phyloP scores from a whole-genome alignment of 2,888 invertebrate species.

The Orgyia antiqua region DNA sequence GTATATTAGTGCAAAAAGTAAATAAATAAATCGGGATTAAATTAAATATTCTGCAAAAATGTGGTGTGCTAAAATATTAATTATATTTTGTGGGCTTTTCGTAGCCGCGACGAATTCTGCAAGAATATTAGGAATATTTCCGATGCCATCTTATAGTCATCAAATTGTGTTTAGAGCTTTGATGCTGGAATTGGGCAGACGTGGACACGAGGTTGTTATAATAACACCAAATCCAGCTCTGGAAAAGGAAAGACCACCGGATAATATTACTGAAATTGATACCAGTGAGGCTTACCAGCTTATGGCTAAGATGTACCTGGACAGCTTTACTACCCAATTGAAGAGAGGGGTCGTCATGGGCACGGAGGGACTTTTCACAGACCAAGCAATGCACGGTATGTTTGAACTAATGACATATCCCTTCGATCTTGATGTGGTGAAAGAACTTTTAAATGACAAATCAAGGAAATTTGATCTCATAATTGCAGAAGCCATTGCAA shows the following conservation, averaged over 20 bases:
- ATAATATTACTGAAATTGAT: conserved; percentile 15
- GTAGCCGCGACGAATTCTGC: conserved; percentile 17
- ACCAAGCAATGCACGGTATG: conserved; percentile 2
- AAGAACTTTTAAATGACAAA: conserved; percentile 23
- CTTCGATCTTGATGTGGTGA: conserved; percentile 15
- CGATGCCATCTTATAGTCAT: conserved; percentile 42
- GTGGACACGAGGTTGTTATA: conserved; percentile 51
- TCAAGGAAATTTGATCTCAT: conserved; percentile 35
- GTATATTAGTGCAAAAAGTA: too few species aligned
- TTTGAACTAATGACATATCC: conserved; percentile 3
- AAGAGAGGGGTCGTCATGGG: conserved; percentile 20
- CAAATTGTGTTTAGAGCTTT: too few species aligned
- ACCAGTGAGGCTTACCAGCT: conserved; percentile 6
- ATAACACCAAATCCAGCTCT: conserved; percentile 42
- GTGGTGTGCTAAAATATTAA: conserved; percentile 4
- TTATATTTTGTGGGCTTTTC: conserved; percentile 2
- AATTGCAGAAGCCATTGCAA: conserved; percentile 24
- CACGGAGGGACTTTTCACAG: conserved; percentile 1
- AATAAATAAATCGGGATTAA: too few species aligned
- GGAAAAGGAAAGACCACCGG: conserved; percentile 10
- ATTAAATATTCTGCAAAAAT: conserved; percentile 1
- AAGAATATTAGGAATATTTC: conserved; percentile 43
- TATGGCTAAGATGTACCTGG: background rate
- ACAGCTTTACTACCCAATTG: background rate
- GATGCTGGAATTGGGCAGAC: conserved; percentile 36